Evolutionary conservation across 2,113 vertebrate genomes (phyloP).

Genomic region (Anser brachyrhynchus): DNA sequence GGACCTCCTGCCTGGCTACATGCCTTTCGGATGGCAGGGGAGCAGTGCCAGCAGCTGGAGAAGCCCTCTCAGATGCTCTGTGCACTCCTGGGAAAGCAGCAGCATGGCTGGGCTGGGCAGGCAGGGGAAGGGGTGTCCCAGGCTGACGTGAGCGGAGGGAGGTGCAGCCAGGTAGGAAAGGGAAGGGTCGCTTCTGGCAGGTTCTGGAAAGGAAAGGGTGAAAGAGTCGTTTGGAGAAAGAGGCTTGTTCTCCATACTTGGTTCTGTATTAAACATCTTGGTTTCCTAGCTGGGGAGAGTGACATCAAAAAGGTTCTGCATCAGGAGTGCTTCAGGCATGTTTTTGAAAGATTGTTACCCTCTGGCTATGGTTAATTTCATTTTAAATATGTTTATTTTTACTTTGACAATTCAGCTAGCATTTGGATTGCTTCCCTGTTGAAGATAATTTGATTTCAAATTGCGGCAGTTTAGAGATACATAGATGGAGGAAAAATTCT

Average conservation of each 20-base stretch:
- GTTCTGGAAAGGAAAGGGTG: neutral
- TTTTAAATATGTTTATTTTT: conserved; percentile 49
- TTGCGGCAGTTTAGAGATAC: neutral
- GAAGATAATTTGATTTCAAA: conserved; percentile 61
- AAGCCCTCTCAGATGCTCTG: accelerated
- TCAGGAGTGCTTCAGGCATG: neutral
- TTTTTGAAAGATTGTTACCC: neutral
- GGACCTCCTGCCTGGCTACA: neutral
- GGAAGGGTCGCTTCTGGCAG: neutral
- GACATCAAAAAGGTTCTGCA: neutral
- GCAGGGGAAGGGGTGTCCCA: neutral
- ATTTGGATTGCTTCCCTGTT: conserved; percentile 35
- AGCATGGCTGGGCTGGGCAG: too few relatives aligned
- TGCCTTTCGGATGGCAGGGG: neutral
- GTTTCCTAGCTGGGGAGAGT: neutral
- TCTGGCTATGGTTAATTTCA: conserved; percentile 19
- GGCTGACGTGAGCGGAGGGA: neutral
- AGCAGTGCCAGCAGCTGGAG: neutral
- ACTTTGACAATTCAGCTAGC: neutral
- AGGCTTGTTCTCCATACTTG: accelerated
- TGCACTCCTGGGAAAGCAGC: neutral
- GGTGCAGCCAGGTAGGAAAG: neutral
- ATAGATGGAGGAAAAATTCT: neutral
- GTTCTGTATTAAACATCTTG: neutral
- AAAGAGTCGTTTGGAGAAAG: neutral